Base-by-base conservation (phyloP, 2,113 vertebrate genomes). In the Corapipo altera region DNA sequence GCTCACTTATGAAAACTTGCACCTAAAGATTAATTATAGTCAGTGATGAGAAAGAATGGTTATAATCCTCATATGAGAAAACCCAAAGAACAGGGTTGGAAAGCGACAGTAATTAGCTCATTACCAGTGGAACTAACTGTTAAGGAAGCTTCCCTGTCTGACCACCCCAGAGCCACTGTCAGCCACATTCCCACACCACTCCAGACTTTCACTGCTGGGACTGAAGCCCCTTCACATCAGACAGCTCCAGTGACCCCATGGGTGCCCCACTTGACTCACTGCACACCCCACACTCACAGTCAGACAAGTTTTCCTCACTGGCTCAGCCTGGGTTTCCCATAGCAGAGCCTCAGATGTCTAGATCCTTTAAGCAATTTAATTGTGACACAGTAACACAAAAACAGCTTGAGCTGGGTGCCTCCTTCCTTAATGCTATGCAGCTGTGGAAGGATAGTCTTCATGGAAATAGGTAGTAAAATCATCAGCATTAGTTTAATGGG, bases 161-260 rank as follows among this genome's bases (percentile, higher is more conserved):
- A 32, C 39, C 48, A 59, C 3, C 48, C 48, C 62, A 48, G 26
- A 70, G 48, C n/a, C 26, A 20, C 30, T n/a, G 24, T 10, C 24
- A 89, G 48, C 35, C 51, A 35, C 71, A 48, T 7, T 73, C 32
- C 2, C 30, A 27, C n/a, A 27, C 21, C 41, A 35, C 26, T 2
- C 1, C 1, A 41, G 5, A 70, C 3, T 55, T 41, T 41, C 54
- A 15, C 48, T 55, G 26, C 41, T 49, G 35, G 15, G 7, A 35
- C 14, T 1, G 1, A 49, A 1, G 41, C 2, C 8, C 41, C 30
- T 23, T 70, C 35, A 27, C 24, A 83, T 16, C 3, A 1, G 1
- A 21, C 1, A 0, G 24, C 28, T 69, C 46, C 62, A 82, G 24
- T 83, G 20, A 27, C 21, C 24, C 26, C 12, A 7, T 0, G 1